Conservation (phyloP, 1,140 invertebrate species). For the Colletes latitarsis region DNA sequence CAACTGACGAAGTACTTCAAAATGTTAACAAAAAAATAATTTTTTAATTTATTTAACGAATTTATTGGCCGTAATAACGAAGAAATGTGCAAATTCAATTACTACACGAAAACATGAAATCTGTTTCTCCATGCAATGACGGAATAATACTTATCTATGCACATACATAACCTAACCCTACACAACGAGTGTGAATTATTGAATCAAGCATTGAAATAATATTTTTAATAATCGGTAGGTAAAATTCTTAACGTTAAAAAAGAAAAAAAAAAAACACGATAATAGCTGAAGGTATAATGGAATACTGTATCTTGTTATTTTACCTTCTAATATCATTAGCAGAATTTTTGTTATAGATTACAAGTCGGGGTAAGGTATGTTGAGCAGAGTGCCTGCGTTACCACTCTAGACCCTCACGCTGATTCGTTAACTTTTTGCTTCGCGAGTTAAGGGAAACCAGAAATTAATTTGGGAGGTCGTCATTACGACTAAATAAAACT, state of each 20-base stretch:
- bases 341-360: slow-evolving; percentile 29
- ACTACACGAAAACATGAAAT: no score
- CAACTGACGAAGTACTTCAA: neutral
- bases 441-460: slow-evolving; percentile 14
- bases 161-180: no score
- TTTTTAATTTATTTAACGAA: no score
- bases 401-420: slow-evolving; percentile 3
- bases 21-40: no score
- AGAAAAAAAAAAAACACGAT: neutral
- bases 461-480: slow-evolving; percentile 34
- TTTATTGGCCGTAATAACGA: no score
- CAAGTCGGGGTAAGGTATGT: slow-evolving; percentile 10
- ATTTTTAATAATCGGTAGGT: neutral
- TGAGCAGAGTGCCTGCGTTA: neutral
- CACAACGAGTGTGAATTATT: no score
- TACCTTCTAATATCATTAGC: slow-evolving; percentile 1
- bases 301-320: neutral
- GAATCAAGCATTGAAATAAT: no score
- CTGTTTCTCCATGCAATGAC: no score
- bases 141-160: no score
- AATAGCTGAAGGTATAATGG: neutral
- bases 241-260: neutral
- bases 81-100: no score
- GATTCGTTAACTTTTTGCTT: slow-evolving; percentile 36
- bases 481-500: slow-evolving; percentile 38